Percentiles rank a stretch among this genome's conserved stretches.
Conservation (phyloP, 1,140 invertebrate species). For the Drusus annulatus region DNA sequence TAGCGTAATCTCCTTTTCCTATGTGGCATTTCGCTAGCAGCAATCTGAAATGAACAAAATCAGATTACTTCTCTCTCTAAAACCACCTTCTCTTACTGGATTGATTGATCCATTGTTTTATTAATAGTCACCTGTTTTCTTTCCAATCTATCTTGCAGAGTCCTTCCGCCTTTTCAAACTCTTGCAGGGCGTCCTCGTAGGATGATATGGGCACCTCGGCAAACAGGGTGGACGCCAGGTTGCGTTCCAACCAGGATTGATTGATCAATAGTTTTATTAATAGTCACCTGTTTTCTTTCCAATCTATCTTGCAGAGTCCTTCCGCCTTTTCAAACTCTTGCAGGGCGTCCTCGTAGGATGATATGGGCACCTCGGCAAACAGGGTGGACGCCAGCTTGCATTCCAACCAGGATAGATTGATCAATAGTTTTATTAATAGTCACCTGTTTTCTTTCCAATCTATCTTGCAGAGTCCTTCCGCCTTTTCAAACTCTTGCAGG, state of each 20-base stretch:
- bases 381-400: conserved; percentile 80
- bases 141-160: conserved; percentile 75
- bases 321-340: conserved; percentile 78
- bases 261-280: no score
- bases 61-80: no score
- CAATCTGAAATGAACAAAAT: conserved; percentile 62
- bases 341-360: conserved; percentile 79
- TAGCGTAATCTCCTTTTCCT: conserved; percentile 69
- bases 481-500: conserved; percentile 75
- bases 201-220: conserved; percentile 77
- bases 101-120: no score
- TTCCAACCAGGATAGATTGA: conserved; percentile 75
- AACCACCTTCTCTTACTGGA: no score
- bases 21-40: conserved; percentile 81
- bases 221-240: conserved; percentile 80
- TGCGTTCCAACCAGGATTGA: conserved; percentile 78
- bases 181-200: conserved; percentile 77
- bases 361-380: conserved; percentile 77
- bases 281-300: conserved; percentile 78
- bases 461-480: conserved; percentile 73
- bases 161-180: conserved; percentile 78
- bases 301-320: conserved; percentile 70
- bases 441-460: conserved; percentile 80
- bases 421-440: no score
- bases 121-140: conserved; percentile 72